Evolutionary conservation across 2,113 vertebrate genomes (phyloP).

Genomic region (Alaudala cheleensis): DNA sequence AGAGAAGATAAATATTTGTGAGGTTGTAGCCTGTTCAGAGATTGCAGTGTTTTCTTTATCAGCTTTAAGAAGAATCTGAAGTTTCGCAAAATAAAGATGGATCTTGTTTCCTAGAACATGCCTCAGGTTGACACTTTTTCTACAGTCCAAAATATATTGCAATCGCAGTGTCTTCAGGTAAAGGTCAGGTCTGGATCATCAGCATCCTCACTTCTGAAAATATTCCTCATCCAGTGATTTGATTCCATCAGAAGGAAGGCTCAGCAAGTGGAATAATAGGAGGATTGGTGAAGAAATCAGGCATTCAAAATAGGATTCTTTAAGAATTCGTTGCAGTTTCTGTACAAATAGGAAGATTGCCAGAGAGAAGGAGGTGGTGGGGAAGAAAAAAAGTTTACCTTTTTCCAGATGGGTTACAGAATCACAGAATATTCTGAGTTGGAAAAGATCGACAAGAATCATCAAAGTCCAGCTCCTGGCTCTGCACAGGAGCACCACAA

Average conservation of each 20-base stretch:
- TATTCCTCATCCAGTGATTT: neutral
- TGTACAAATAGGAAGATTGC: neutral
- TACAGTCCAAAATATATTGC: neutral
- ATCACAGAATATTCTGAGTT: neutral
- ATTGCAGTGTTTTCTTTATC: neutral
- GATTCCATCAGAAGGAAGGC: neutral
- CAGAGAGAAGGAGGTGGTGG: neutral
- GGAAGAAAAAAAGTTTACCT: neutral
- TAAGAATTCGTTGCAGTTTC: neutral
- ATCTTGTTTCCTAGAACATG: neutral
- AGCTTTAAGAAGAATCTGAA: neutral
- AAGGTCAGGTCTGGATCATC: neutral
- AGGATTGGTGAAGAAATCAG: neutral
- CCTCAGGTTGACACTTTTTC: neutral
- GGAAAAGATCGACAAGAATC: neutral
- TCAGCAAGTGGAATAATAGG: neutral
- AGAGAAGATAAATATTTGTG: neutral
- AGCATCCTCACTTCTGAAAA: neutral
- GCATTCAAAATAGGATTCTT: neutral
- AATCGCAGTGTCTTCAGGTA: neutral
- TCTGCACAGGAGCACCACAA: neutral
- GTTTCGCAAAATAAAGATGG: neutral
- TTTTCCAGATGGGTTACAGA: neutral
- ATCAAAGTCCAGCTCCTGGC: accelerated
- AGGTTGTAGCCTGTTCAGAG: neutral